Percentiles rank a stretch among this genome's conserved stretches.
phyloP scores from a whole-genome alignment of 2,113 vertebrate genomes.

The Corydoras maculifer region DNA sequence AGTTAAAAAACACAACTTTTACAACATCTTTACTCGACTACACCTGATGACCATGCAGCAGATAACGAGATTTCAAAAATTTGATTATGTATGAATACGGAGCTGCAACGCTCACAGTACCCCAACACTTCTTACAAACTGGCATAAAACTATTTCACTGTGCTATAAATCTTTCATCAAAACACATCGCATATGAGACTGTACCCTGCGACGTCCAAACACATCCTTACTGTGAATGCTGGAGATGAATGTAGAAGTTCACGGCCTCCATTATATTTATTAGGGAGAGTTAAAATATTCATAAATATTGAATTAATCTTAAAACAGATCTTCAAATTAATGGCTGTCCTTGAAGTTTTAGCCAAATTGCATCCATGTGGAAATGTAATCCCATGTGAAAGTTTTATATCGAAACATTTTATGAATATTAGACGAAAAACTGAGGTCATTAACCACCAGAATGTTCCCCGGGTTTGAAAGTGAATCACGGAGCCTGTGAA shows the following conservation, averaged over 20 bases:
- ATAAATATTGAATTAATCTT: constrained; percentile 78
- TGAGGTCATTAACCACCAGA: constrained; percentile 51
- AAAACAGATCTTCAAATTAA: constrained; percentile 76
- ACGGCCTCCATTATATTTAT: constrained; percentile 72
- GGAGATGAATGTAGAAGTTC: constrained; percentile 42
- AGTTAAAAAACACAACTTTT: too few species aligned
- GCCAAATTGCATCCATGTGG: constrained; percentile 47
- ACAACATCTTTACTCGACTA: too few species aligned
- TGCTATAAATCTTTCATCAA: too few species aligned
- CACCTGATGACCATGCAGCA: too few species aligned
- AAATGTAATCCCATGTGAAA: constrained; percentile 63
- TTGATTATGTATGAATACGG: constrained; percentile 18
- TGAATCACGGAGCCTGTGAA: too few species aligned
- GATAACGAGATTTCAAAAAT: constrained; percentile 44
- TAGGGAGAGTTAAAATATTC: constrained; percentile 71
- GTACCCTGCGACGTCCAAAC: too few species aligned
- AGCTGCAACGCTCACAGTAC: constrained; percentile 35
- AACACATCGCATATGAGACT: too few species aligned
- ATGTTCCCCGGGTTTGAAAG: not conserved
- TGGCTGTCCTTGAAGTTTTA: constrained; percentile 67
- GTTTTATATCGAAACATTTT: constrained; percentile 55
- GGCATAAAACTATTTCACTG: constrained; percentile 61
- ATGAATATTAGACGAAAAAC: constrained; percentile 68
- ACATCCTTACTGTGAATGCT: too few species aligned
- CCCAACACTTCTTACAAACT: constrained; percentile 45